Conservation (phyloP, 1,140 invertebrate species). For the Drosophila elegans region DNA sequence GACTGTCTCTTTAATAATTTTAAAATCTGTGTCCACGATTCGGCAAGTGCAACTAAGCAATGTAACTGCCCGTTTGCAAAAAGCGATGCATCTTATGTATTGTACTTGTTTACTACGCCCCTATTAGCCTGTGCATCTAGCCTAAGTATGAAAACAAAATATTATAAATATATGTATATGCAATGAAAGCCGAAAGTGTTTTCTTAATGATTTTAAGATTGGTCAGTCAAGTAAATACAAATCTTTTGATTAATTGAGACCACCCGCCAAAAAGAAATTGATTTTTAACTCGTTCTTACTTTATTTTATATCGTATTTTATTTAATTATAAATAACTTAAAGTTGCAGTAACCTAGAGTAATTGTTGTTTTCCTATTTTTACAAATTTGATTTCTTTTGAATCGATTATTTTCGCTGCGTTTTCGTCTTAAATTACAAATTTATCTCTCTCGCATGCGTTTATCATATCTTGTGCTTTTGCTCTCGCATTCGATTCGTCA, state of each 20-base stretch:
- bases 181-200: constrained; percentile 32
- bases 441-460: constrained; percentile 41
- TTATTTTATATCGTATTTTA: constrained; percentile 79
- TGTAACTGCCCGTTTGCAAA: constrained; percentile 45
- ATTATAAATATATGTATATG: constrained; percentile 52
- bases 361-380: constrained; percentile 71
- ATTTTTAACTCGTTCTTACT: constrained; percentile 24
- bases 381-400: constrained; percentile 59
- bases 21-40: constrained; percentile 21
- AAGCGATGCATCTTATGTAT: constrained; percentile 3
- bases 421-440: constrained; percentile 64
- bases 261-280: neutral
- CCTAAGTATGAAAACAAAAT: constrained; percentile 52
- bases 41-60: constrained; percentile 32
- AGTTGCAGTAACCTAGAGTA: constrained; percentile 54
- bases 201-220: neutral
- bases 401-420: constrained; percentile 52
- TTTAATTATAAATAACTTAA: constrained; percentile 84
- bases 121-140: constrained; percentile 58
- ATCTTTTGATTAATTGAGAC: neutral
- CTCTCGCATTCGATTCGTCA: constrained; percentile 57
- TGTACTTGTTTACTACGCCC: constrained; percentile 51
- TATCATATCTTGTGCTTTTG: constrained; percentile 72
- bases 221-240: too few relatives aligned
- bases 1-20: constrained; percentile 28